Evolutionary conservation across 2,113 vertebrate species (phyloP).

Genomic region (Dromaius novaehollandiae): DNA sequence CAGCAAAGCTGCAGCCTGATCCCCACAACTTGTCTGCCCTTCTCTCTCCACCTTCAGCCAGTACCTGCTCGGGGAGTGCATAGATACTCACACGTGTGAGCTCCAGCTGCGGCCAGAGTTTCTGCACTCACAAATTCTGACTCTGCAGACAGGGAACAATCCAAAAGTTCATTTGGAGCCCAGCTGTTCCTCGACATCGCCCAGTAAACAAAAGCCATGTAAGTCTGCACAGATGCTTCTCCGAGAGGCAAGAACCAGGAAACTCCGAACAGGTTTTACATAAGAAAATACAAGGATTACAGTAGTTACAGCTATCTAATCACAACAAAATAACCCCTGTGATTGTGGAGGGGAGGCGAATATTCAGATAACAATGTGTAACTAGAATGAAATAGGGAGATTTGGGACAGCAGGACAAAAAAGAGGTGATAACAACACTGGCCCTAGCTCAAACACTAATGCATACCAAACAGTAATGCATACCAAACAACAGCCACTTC

Average conservation of each 20-base stretch:
- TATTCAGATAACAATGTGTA: neutral
- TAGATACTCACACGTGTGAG: neutral
- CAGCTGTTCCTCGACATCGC: constrained; percentile 1
- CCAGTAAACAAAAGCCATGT: neutral
- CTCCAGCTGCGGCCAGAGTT: neutral
- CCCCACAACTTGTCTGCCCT: neutral
- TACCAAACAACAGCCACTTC: neutral
- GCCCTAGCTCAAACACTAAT: neutral
- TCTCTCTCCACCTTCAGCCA: neutral
- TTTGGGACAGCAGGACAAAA: neutral
- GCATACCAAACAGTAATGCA: neutral
- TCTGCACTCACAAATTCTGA: neutral
- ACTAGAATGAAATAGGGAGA: constrained; percentile 6
- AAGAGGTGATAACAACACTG: neutral
- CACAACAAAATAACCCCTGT: constrained; percentile 24
- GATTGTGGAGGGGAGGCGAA: neutral
- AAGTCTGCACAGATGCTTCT: neutral
- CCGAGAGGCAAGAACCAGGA: neutral
- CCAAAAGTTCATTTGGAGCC: neutral
- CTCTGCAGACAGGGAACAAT: neutral
- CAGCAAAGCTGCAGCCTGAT: neutral
- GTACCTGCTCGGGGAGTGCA: neutral
- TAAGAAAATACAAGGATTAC: neutral
- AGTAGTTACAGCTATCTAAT: constrained; percentile 6
- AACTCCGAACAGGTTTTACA: neutral